Evolutionary conservation across 2,113 vertebrate species (phyloP).

Genomic region (Bos taurus): ARS-UCD2.0 NC_037343.1:60727001-60727500

Average conservation of each 20-base stretch:
- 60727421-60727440: neutral
- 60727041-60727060: neutral
- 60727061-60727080: neutral
- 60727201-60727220: neutral
- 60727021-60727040: neutral
- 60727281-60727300: neutral
- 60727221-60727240: neutral
- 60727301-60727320: neutral
- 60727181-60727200: neutral
- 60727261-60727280: neutral
- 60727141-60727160: neutral
- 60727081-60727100: neutral
- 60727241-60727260: neutral
- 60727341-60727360: neutral
- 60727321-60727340: neutral
- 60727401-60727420: neutral
- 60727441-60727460: neutral
- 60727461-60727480: neutral
- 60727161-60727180: neutral
- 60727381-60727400: neutral
- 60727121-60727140: neutral
- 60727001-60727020: neutral
- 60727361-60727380: neutral
- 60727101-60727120: neutral
- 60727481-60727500: neutral